Percentiles rank a stretch among this genome's conserved stretches.
These are phyloP conservation scores for Trichacis sp. DNA, from an alignment of 2,888 invertebrate genomes.

Conservation along the genomic window DNA sequence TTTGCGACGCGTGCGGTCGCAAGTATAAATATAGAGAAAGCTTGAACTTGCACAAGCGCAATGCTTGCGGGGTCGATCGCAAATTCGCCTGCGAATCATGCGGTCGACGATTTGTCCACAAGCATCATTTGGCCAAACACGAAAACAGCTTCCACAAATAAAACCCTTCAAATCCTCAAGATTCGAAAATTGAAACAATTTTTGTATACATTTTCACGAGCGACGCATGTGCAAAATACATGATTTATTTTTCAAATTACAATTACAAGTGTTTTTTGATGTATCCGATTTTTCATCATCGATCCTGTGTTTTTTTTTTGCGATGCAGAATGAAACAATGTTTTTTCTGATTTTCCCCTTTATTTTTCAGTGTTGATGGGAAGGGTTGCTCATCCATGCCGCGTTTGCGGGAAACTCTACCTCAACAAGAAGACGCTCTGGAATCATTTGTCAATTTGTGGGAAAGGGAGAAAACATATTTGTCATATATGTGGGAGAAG, in stretches of 20 bases:
- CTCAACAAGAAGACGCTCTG: slow-evolving; percentile 79
- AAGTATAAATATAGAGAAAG: slow-evolving; percentile 62
- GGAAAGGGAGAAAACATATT: slow-evolving; percentile 63
- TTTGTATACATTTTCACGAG: too few species aligned
- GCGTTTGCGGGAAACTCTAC: slow-evolving; percentile 58
- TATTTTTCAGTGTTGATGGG: slow-evolving; percentile 38
- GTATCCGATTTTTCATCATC: too few species aligned
- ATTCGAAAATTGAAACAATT: too few species aligned
- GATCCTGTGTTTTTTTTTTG: too few species aligned
- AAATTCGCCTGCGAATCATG: slow-evolving; percentile 61
- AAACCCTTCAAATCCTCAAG: background rate
- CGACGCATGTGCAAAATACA: too few species aligned
- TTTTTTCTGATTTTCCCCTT: too few species aligned
- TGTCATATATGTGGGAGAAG: slow-evolving; percentile 56
- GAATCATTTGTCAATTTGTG: slow-evolving; percentile 74
- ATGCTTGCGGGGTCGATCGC: slow-evolving; percentile 62
- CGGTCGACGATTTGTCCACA: slow-evolving; percentile 59
- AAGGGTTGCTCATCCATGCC: slow-evolving; percentile 51
- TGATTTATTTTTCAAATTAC: too few species aligned
- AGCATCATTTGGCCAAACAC: slow-evolving; percentile 58
- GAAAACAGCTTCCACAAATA: slow-evolving; percentile 38
- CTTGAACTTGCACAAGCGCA: slow-evolving; percentile 55
- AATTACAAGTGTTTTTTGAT: too few species aligned
- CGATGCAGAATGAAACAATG: too few species aligned
- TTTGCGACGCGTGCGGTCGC: slow-evolving; percentile 60